Conservation (phyloP, 2,888 invertebrate genomes). For the Prosopocoilus inquinatus region DNA sequence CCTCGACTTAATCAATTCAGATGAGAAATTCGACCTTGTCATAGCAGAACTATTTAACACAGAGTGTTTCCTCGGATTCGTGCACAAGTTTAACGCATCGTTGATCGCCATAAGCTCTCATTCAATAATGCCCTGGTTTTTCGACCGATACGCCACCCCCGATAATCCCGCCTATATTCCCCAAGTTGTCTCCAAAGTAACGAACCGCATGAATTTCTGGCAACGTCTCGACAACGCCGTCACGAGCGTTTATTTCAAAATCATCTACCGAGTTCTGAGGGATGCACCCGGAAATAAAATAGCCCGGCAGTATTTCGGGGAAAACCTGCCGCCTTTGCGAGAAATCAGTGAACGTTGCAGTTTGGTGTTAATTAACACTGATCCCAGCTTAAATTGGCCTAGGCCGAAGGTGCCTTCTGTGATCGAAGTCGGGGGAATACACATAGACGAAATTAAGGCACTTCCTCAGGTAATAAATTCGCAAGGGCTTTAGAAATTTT, state of each 20-base stretch:
- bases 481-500: too few species aligned
- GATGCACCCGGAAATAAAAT: neutral
- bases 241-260: neutral
- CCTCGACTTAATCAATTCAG: neutral
- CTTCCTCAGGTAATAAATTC: conserved; percentile 36
- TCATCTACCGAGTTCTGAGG: neutral
- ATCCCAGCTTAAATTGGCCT: conserved; percentile 50
- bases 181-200: conserved; percentile 46
- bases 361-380: conserved; percentile 44
- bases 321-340: neutral
- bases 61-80: conserved; percentile 62
- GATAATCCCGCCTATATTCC: conserved; percentile 61
- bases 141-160: conserved; percentile 55
- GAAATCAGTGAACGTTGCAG: neutral
- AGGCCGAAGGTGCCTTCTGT: conserved; percentile 51
- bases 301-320: neutral
- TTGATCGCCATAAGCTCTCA: conserved; percentile 59
- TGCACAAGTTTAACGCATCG: conserved; percentile 55
- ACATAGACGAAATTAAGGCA: conserved; percentile 50
- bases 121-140: conserved; percentile 57
- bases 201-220: neutral
- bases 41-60: conserved; percentile 50
- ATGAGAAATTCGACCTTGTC: neutral
- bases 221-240: neutral
- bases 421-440: conserved; percentile 56